These are phyloP conservation scores for Halcyon smyrnensis DNA, from an alignment of 2,797 vertebrate genomes.

Conservation along the genomic window DNA sequence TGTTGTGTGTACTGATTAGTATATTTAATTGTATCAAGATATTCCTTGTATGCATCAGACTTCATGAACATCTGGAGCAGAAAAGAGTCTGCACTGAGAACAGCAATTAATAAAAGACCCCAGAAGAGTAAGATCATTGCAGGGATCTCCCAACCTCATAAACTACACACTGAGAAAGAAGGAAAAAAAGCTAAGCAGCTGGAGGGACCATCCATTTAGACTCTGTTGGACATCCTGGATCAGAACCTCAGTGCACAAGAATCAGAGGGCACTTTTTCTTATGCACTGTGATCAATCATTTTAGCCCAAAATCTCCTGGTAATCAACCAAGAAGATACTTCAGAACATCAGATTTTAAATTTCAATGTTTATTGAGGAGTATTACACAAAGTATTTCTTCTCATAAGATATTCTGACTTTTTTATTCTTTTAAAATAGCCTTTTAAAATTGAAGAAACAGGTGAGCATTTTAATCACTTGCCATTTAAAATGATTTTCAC, in stretches of 20 bases:
- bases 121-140: conserved; percentile 10
- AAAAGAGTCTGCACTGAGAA: not conserved
- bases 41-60: not conserved
- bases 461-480: not conserved
- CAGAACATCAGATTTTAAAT: not conserved
- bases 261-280: not conserved
- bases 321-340: not conserved
- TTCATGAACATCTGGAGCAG: conserved; percentile 31
- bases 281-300: not conserved
- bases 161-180: not conserved
- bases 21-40: conserved; percentile 23
- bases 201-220: not conserved
- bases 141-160: not conserved
- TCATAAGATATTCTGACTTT: not conserved
- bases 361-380: not conserved
- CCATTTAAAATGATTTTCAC: not conserved
- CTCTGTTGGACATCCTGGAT: not conserved
- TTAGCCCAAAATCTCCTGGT: not conserved
- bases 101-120: conserved; percentile 14
- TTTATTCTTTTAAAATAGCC: not conserved
- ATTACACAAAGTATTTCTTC: not conserved
- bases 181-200: not conserved
- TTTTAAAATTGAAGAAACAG: not conserved
- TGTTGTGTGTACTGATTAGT: not conserved
- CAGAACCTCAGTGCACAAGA: not conserved